phyloP scores from a whole-genome alignment of 2,888 invertebrate genomes.

The Clitarchus hookeri region DNA sequence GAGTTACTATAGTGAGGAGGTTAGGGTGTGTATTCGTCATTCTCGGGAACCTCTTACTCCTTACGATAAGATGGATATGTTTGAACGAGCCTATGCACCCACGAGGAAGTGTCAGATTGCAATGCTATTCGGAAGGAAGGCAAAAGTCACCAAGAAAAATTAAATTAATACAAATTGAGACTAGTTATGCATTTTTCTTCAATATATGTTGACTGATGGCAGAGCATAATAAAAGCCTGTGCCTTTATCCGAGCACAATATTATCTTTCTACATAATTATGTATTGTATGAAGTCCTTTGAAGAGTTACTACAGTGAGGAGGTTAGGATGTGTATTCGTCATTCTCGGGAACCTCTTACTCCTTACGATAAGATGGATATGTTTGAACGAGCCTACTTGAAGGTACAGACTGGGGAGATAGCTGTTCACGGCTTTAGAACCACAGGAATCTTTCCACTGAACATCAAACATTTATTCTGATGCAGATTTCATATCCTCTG shows the following conservation, averaged over 20 bases:
- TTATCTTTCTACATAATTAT: too few relatives aligned
- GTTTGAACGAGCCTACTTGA: neutral
- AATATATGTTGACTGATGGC: too few relatives aligned
- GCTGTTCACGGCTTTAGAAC: neutral
- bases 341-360: neutral
- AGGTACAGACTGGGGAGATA: neutral
- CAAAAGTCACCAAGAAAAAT: too few relatives aligned
- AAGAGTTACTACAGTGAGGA: neutral
- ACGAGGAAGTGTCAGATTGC: too few relatives aligned
- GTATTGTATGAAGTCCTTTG: too few relatives aligned
- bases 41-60: neutral
- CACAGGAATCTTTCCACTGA: constrained; percentile 15
- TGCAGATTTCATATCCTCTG: neutral
- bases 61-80: neutral
- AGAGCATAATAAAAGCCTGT: too few relatives aligned
- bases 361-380: neutral
- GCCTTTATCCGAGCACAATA: too few relatives aligned
- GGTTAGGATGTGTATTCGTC: neutral
- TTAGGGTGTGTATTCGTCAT: neutral
- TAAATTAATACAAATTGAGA: too few relatives aligned
- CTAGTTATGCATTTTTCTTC: too few relatives aligned
- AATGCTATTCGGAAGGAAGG: too few relatives aligned
- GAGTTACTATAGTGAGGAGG: too few relatives aligned
- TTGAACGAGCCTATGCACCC: neutral
- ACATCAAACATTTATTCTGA: constrained; percentile 18